Conservation (phyloP, 1,140 invertebrate genomes). For the Orussus abietinus region DNA sequence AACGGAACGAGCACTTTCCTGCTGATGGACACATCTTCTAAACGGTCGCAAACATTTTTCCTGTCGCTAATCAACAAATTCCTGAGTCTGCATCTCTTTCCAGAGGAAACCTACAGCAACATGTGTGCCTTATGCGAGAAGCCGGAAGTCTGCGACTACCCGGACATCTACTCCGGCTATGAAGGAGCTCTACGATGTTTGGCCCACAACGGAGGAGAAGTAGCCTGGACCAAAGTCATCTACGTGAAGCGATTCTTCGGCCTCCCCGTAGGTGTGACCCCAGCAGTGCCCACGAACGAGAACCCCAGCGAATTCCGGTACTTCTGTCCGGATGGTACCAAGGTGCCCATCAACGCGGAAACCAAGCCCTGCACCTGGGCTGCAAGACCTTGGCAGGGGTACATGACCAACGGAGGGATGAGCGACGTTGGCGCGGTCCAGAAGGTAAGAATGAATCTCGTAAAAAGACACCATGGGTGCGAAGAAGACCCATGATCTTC, state of each 20-base stretch:
- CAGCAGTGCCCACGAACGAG: conserved; percentile 49
- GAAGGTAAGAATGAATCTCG: conserved; percentile 34
- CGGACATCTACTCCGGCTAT: conserved; percentile 78
- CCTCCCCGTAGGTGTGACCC: conserved; percentile 57
- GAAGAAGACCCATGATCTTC: too few species aligned
- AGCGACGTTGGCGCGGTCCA: conserved; percentile 47
- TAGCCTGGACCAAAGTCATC: conserved; percentile 81
- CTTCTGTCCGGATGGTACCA: conserved; percentile 77
- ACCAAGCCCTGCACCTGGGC: conserved; percentile 74
- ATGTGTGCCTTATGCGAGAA: conserved; percentile 72
- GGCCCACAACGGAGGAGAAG: conserved; percentile 70
- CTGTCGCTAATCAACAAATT: too few species aligned
- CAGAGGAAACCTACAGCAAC: conserved; percentile 68
- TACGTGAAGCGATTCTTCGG: conserved; percentile 74
- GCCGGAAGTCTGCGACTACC: conserved; percentile 71
- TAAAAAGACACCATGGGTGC: too few species aligned
- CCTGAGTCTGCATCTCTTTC: too few species aligned
- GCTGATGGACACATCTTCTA: too few species aligned
- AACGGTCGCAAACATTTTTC: too few species aligned
- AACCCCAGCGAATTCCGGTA: conserved; percentile 65
- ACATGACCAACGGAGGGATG: conserved; percentile 62
- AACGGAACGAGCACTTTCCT: too few species aligned
- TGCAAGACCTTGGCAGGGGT: conserved; percentile 74
- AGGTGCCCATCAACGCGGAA: conserved; percentile 57
- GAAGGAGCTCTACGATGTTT: conserved; percentile 79